Conservation (phyloP, 2,797 vertebrate genomes). For the Huso huso region DNA sequence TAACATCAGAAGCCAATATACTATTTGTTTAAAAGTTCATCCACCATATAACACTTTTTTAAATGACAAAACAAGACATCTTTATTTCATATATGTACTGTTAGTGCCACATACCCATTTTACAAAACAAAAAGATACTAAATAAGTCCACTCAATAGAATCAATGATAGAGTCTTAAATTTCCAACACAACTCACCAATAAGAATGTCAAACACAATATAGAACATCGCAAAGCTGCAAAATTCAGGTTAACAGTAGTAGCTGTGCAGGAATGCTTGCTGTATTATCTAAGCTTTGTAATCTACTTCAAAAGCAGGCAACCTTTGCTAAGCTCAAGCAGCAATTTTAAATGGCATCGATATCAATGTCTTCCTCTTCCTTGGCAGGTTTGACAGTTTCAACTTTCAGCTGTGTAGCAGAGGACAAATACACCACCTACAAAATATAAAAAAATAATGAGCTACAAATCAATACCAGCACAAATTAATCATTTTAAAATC, state of each 20-base stretch:
- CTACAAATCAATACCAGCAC: background rate
- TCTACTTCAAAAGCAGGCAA: constrained; percentile 48
- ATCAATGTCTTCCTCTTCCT: constrained; percentile 90
- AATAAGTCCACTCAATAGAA: constrained; percentile 1
- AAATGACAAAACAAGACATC: constrained; percentile 37
- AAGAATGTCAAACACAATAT: background rate
- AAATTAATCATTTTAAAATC: background rate
- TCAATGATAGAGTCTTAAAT: too few species aligned
- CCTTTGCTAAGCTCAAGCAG: constrained; percentile 39
- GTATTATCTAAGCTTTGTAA: constrained; percentile 23
- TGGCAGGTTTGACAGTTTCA: constrained; percentile 83
- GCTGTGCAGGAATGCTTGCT: constrained; percentile 30
- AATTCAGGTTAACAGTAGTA: constrained; percentile 49
- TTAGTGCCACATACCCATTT: constrained; percentile 41
- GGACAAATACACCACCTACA: constrained; percentile 88
- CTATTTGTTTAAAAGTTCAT: too few species aligned
- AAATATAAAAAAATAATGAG: background rate
- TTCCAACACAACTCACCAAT: too few species aligned
- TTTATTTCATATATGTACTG: constrained; percentile 35
- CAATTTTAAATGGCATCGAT: constrained; percentile 90
- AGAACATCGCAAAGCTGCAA: constrained; percentile 41
- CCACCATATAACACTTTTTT: constrained; percentile 37
- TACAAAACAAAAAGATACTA: constrained; percentile 40
- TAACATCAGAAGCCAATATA: too few species aligned
- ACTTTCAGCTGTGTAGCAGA: constrained; percentile 87